Conservation (phyloP, 35 echinoderm and acorn worm species). For the Amphiura filiformis region DNA sequence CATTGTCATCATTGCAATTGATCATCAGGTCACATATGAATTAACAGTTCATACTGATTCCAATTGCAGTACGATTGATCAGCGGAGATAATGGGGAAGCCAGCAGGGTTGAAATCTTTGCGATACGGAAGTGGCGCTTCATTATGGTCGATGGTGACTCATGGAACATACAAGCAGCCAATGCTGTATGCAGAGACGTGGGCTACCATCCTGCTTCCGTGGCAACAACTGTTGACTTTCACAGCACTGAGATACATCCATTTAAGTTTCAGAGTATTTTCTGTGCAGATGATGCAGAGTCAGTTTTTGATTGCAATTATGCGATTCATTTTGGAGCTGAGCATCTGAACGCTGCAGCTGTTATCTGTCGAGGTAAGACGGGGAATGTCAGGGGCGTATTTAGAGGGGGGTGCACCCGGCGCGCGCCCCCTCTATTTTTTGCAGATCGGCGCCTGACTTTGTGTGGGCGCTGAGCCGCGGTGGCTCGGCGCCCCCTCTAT, state of each 20-base stretch:
- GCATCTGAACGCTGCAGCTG: not conserved
- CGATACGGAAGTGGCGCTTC: not conserved
- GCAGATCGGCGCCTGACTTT: too few relatives aligned
- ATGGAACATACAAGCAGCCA: not conserved
- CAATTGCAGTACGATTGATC: too few relatives aligned
- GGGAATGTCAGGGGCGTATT: too few relatives aligned
- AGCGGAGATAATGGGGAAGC: too few relatives aligned
- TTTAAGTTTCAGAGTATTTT: not conserved
- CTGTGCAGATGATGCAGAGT: not conserved
- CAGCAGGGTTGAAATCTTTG: not conserved
- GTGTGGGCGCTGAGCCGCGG: too few relatives aligned
- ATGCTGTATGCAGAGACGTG: not conserved
- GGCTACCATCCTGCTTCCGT: not conserved
- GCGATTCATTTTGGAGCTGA: not conserved
- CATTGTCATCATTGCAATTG: too few relatives aligned
- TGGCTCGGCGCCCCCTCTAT: too few relatives aligned
- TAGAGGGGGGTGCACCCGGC: too few relatives aligned
- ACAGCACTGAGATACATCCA: not conserved
- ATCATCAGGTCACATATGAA: too few relatives aligned
- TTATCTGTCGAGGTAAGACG: not conserved
- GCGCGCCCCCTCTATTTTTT: too few relatives aligned
- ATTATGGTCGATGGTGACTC: not conserved
- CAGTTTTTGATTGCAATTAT: not conserved
- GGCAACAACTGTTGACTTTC: not conserved
- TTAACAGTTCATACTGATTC: too few relatives aligned